These are phyloP conservation scores for Leptinotarsa peninsularis DNA, from an alignment of 2,888 invertebrate species.

Conservation along the genomic window DNA sequence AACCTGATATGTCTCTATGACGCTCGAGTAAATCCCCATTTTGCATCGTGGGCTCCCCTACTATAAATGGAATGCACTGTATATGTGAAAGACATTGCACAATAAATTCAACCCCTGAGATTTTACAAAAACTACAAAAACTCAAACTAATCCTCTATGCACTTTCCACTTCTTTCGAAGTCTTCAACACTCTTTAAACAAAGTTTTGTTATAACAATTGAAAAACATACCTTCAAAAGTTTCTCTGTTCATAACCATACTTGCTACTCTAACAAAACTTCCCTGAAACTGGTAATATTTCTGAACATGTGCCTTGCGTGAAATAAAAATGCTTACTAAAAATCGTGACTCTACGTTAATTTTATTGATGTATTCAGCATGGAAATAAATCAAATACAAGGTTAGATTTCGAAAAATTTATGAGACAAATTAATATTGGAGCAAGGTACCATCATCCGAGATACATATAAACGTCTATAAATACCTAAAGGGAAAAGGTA, in stretches of 20 bases:
- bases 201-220: background rate
- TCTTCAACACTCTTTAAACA: background rate
- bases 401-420: constrained; percentile 24
- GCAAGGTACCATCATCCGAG: constrained; percentile 26
- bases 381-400: constrained; percentile 23
- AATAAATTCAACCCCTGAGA: too few relatives aligned
- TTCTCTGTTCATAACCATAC: background rate
- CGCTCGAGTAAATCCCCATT: too few relatives aligned
- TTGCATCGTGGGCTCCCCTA: too few relatives aligned
- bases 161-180: too few relatives aligned
- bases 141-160: too few relatives aligned
- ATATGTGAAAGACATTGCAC: too few relatives aligned
- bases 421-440: constrained; percentile 25
- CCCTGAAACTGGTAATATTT: background rate
- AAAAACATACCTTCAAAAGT: constrained; percentile 6
- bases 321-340: constrained; percentile 7
- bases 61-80: too few relatives aligned
- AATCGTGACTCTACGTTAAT: constrained; percentile 11
- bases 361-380: constrained; percentile 25
- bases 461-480: constrained; percentile 12
- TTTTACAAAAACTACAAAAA: too few relatives aligned
- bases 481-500: background rate
- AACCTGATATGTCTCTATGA: too few relatives aligned
- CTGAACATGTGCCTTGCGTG: constrained; percentile 2
- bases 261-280: background rate